A percentile compares a stretch with the other conserved stretches of the same genome.
Conservation (phyloP, 2,888 invertebrate species). For the Hydriomena furcata region DNA sequence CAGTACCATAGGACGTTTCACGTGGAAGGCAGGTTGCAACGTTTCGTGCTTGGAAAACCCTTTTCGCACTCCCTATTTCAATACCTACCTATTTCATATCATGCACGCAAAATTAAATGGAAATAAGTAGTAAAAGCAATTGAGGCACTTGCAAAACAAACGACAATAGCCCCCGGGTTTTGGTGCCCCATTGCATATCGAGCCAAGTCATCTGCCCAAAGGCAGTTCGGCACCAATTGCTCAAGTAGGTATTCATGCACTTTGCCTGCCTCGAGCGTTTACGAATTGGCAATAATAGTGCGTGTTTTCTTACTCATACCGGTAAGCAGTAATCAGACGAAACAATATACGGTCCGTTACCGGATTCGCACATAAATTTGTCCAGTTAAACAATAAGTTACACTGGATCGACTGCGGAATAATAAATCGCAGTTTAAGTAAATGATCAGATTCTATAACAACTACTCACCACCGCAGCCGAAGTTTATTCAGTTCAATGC, state of each 20-base stretch:
- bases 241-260: neutral
- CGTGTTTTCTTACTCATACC: too few relatives aligned
- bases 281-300: too few relatives aligned
- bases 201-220: neutral
- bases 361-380: slow-evolving; percentile 7
- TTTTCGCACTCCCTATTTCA: too few relatives aligned
- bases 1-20: slow-evolving; percentile 33
- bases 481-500: slow-evolving; percentile 37
- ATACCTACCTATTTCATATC: too few relatives aligned
- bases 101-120: too few relatives aligned
- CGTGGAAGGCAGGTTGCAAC: slow-evolving; percentile 2
- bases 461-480: slow-evolving; percentile 1
- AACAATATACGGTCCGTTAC: too few relatives aligned
- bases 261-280: neutral
- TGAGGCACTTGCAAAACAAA: too few relatives aligned
- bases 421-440: slow-evolving; percentile 29
- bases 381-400: slow-evolving; percentile 40
- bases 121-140: too few relatives aligned
- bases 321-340: too few relatives aligned
- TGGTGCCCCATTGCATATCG: neutral
- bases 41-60: too few relatives aligned
- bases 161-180: too few relatives aligned
- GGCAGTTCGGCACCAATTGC: neutral
- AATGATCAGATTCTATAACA: slow-evolving; percentile 3
- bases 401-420: slow-evolving; percentile 45